phyloP scores from a whole-genome alignment of 2,113 vertebrate species.

The Microtus oregoni region DNA sequence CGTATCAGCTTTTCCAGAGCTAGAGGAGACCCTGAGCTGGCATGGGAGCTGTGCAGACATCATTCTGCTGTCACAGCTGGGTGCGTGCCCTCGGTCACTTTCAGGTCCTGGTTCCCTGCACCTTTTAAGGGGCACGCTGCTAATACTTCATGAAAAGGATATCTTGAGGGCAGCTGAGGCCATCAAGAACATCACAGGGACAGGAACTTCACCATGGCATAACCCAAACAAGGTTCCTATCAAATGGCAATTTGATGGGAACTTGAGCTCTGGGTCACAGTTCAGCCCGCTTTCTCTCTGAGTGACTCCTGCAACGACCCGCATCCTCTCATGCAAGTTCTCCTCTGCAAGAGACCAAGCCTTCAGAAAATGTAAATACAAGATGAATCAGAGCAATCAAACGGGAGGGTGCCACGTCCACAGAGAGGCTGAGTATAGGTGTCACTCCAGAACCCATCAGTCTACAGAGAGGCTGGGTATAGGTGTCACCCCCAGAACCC shows the following conservation, averaged over 20 bases:
- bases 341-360: not conserved
- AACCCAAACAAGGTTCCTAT: not conserved
- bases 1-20: not conserved
- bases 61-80: not conserved
- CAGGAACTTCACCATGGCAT: not conserved
- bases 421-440: too few relatives aligned
- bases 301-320: not conserved
- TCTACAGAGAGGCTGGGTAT: too few relatives aligned
- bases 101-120: not conserved
- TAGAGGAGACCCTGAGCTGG: not conserved
- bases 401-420: not conserved
- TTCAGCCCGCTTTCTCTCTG: not conserved
- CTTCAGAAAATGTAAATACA: slow-evolving; percentile 9
- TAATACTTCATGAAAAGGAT: not conserved
- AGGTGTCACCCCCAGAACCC: too few relatives aligned
- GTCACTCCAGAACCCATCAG: too few relatives aligned
- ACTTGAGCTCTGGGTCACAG: not conserved
- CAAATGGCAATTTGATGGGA: not conserved
- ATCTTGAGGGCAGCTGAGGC: not conserved
- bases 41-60: not conserved
- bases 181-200: not conserved
- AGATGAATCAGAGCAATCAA: not conserved
- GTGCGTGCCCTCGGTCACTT: not conserved
- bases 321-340: not conserved
- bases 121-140: not conserved